These are phyloP conservation scores for Leptopilina clavipes DNA, from an alignment of 1,140 invertebrate genomes.

Conservation along the genomic window DNA sequence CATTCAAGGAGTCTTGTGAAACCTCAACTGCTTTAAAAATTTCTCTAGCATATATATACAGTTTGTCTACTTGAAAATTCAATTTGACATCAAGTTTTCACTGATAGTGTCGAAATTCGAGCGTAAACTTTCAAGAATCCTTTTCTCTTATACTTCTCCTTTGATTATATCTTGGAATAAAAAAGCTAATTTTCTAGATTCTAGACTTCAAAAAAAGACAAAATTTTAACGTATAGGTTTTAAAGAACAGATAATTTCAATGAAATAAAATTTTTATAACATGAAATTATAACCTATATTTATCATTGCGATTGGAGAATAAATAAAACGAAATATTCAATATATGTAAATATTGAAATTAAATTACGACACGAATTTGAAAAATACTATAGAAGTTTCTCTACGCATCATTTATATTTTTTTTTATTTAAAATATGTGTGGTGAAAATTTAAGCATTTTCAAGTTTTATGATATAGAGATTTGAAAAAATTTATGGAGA, in stretches of 20 bases:
- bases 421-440: neutral
- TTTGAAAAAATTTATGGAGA: conserved; percentile 9
- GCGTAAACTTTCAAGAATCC: neutral
- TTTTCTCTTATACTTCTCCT: neutral
- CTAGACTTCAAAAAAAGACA: too few relatives aligned
- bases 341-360: too few relatives aligned
- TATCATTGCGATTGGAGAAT: too few relatives aligned
- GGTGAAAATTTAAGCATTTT: neutral
- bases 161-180: neutral
- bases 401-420: neutral
- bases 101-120: neutral
- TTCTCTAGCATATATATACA: neutral
- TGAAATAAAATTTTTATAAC: too few relatives aligned
- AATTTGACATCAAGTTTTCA: conserved; percentile 22
- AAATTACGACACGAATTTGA: too few relatives aligned
- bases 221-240: too few relatives aligned
- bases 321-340: too few relatives aligned
- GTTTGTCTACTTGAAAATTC: conserved; percentile 9
- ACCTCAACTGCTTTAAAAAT: neutral
- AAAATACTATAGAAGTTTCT: neutral
- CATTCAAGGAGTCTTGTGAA: neutral
- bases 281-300: too few relatives aligned
- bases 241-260: too few relatives aligned
- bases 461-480: neutral
- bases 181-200: too few relatives aligned